Conservation (phyloP, 2,797 vertebrate genomes). For the Danio choprae region DNA sequence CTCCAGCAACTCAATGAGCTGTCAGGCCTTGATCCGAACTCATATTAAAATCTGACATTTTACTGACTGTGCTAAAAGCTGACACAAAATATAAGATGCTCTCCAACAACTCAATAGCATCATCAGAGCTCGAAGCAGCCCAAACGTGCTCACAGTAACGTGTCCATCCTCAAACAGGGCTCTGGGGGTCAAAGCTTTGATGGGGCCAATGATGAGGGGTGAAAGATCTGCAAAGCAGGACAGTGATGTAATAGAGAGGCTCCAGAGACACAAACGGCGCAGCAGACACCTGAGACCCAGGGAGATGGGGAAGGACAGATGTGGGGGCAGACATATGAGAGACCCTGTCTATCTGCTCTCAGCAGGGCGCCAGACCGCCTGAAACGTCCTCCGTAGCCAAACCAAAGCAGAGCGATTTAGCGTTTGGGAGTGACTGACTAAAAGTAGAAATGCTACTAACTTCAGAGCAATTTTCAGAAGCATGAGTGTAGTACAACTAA, state of each 20-base stretch:
- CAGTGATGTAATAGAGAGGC: constrained; percentile 47
- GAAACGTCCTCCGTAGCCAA: constrained; percentile 59
- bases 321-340: constrained; percentile 43
- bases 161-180: not conserved
- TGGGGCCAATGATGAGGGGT: constrained; percentile 2
- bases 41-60: constrained; percentile 81
- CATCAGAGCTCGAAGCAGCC: not conserved
- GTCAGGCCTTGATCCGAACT: not conserved
- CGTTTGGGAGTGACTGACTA: not conserved
- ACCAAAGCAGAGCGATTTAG: constrained; percentile 18
- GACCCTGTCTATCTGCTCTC: constrained; percentile 33
- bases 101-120: not conserved
- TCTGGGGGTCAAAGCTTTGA: not conserved
- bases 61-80: constrained; percentile 80
- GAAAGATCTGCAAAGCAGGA: constrained; percentile 43
- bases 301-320: constrained; percentile 35
- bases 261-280: constrained; percentile 32
- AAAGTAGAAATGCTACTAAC: not conserved
- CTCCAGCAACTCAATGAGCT: no score
- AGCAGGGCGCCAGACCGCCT: constrained; percentile 68
- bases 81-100: not conserved
- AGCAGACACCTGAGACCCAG: constrained; percentile 48
- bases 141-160: not conserved
- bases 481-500: not conserved
- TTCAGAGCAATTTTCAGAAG: constrained; percentile 12